phyloP scores from a whole-genome alignment of 30 jellyfish, hydroid and myxozoan species.

The Rhopilema esculentum region DNA sequence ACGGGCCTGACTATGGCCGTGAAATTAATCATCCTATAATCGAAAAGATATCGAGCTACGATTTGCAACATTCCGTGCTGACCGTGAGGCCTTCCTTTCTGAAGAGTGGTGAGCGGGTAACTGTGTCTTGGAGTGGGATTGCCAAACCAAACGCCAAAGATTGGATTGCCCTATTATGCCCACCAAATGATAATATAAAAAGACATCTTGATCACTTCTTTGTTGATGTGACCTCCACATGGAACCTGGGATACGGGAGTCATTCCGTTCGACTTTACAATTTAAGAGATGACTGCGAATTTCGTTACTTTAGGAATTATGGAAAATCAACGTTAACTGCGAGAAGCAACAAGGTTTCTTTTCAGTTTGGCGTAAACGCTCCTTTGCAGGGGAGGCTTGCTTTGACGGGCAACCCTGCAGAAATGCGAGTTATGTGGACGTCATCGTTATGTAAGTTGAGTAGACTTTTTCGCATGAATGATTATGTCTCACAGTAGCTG shows the following conservation, averaged over 20 bases:
- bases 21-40: constrained; percentile 25
- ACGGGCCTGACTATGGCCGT: constrained; percentile 11
- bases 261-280: constrained; percentile 23
- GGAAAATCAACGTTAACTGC: constrained; percentile 21
- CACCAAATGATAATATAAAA: constrained; percentile 28
- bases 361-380: constrained; percentile 32
- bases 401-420: constrained; percentile 64
- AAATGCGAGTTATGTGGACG: constrained; percentile 82
- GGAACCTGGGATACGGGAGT: constrained; percentile 55
- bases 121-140: constrained; percentile 72
- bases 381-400: constrained; percentile 69
- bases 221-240: constrained; percentile 22
- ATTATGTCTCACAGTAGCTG: not conserved
- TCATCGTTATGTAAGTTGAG: constrained; percentile 45
- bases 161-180: constrained; percentile 83
- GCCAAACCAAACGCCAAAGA: constrained; percentile 54
- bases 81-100: constrained; percentile 25
- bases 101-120: constrained; percentile 62
- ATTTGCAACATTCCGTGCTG: not conserved
- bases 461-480: not conserved
- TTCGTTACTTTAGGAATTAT: constrained; percentile 60
- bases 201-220: constrained; percentile 53
- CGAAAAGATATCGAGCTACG: not conserved
- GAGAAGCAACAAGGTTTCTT: constrained; percentile 34
- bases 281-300: constrained; percentile 64